Evolutionary conservation across 2,113 vertebrate species (phyloP), one percentile per base, ranked within the genome.

Genomic region (Cryptomyrus ogoouensis): DNA sequence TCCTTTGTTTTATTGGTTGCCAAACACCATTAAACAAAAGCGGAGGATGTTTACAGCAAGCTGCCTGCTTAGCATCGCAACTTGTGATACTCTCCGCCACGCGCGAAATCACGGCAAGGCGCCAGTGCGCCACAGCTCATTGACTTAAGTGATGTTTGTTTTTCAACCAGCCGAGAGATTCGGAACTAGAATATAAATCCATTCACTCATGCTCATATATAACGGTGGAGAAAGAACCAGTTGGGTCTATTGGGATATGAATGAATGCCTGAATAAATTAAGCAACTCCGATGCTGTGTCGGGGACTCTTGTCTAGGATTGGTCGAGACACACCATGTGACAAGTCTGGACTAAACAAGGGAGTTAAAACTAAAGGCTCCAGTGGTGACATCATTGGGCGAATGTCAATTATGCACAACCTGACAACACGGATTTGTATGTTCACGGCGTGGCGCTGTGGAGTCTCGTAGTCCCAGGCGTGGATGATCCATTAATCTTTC

Each of bases 41-140:
- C 21, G 49, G 89, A 84, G 89, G 89, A 89, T 89, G 52, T 84
- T 85, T 31, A 77, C 74, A 77, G 35, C 13, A 19, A 39, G 35
- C 35, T 39, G 70, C 31, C 70, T 19, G 74, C 35, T 39, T 5
- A 77, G 31, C 70, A 15, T 39, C 13, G 35, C n/a, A 44, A 84
- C 24, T 19, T 19, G 39, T 44, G 24, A 47, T 27, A n/a, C 80
- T 44, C 19, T 84, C 9, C 2, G 39, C 44, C 83, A 24, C 5
- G 21, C 83, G 35, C 21, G 21, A 84, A 84, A 47, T 84, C 83
- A 84, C 15, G 83, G 44, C 83, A 9, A 42, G 74, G 31, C 74
- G 35, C 74, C 31, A 80, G 35, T 39, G 31, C 15, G 13, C 15
- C 13, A 15, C 74, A 84, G 21, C 83, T 46, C 17, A 47, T 24